A percentile compares a stretch with the other conserved stretches of the same genome.
Conservation (phyloP, 2,888 invertebrate genomes). For the Agrenia bidenticulata region DNA sequence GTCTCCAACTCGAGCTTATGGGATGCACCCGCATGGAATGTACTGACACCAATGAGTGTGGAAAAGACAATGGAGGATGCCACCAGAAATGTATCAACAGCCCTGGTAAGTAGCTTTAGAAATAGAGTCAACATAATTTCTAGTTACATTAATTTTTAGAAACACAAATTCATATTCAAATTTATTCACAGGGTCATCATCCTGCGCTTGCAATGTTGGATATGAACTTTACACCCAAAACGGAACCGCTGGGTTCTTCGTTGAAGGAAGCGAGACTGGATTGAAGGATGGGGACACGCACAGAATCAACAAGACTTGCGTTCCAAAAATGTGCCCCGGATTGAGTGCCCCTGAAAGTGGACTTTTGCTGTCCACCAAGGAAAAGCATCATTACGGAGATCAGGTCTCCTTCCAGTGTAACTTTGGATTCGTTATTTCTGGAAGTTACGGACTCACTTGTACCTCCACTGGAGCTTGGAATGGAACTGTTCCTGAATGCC, state of each 20-base stretch:
- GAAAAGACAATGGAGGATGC: constrained; percentile 82
- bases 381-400: constrained; percentile 84
- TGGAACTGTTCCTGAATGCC: constrained; percentile 87
- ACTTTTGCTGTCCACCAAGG: constrained; percentile 75
- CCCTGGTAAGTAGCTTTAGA: too few relatives aligned
- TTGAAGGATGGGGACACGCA: constrained; percentile 83
- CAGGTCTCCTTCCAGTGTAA: constrained; percentile 88
- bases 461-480: constrained; percentile 91
- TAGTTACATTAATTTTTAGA: too few relatives aligned
- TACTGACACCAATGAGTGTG: constrained; percentile 84
- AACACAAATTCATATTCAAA: too few relatives aligned
- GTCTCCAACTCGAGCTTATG: constrained; percentile 86
- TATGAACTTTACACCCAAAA: constrained; percentile 82
- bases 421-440: constrained; percentile 90
- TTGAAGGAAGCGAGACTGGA: constrained; percentile 82
- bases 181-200: constrained; percentile 80
- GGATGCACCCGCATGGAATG: constrained; percentile 73
- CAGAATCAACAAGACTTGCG: constrained; percentile 91
- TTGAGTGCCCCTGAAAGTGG: constrained; percentile 81
- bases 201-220: constrained; percentile 87
- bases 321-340: constrained; percentile 84
- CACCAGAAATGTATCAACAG: constrained; percentile 89
- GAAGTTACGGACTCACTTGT: constrained; percentile 81
- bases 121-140: too few relatives aligned
- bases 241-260: constrained; percentile 82